These are phyloP conservation scores for Tinea trinotella DNA, from an alignment of 2,888 invertebrate species.

Conservation along the genomic window DNA sequence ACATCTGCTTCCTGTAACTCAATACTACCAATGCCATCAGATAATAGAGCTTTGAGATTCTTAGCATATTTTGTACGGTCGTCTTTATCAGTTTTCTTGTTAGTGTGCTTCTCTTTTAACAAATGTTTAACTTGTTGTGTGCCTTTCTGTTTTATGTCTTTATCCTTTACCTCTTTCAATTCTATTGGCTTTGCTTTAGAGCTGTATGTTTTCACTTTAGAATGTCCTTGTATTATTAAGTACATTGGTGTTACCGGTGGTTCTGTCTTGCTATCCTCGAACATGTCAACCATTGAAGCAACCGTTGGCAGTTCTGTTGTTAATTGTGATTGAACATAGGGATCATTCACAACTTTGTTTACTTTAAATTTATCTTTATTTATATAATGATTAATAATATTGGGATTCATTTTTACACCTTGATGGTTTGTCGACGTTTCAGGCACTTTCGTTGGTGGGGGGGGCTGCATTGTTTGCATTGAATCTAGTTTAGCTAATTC, in stretches of 20 bases:
- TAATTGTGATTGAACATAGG: constrained; percentile 58
- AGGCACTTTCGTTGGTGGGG: constrained; percentile 43
- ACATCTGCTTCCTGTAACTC: constrained; percentile 73
- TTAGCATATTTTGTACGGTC: constrained; percentile 43
- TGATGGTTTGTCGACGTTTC: constrained; percentile 35
- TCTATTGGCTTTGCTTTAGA: constrained; percentile 63
- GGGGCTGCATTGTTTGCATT: constrained; percentile 76
- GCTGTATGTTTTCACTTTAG: constrained; percentile 88
- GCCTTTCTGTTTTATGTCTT: constrained; percentile 65
- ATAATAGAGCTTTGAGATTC: constrained; percentile 50
- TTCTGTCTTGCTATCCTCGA: constrained; percentile 39
- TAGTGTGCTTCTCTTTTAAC: constrained; percentile 48
- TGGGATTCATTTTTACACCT: constrained; percentile 37
- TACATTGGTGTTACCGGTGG: constrained; percentile 78
- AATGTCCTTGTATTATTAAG: constrained; percentile 87
- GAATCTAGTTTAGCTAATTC: constrained; percentile 48
- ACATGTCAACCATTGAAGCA: constrained; percentile 72
- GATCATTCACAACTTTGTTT: constrained; percentile 44
- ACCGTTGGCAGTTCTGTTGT: constrained; percentile 62
- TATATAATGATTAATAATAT: constrained; percentile 31
- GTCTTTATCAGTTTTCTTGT: constrained; percentile 41
- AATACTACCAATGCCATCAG: constrained; percentile 59
- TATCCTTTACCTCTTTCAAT: constrained; percentile 44
- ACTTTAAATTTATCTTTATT: constrained; percentile 30
- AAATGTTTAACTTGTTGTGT: constrained; percentile 72